phyloP scores from a whole-genome alignment of 2,797 vertebrate species.

The Naso thynnoides region DNA sequence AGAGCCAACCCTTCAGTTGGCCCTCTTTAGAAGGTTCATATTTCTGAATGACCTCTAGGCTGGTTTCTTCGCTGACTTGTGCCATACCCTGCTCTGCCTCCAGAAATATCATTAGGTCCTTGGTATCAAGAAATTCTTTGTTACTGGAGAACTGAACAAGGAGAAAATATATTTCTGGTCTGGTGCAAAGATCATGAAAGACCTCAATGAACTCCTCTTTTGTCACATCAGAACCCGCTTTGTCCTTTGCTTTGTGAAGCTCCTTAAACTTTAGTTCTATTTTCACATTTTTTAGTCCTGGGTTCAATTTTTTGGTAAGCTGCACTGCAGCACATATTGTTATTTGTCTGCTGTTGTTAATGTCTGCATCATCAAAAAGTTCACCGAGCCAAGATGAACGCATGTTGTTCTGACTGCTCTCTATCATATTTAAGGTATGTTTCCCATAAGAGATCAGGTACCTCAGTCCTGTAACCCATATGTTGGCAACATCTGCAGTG shows the following conservation, averaged over 20 bases:
- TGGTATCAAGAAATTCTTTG: constrained; percentile 97
- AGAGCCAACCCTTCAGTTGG: constrained; percentile 93
- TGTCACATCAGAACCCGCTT: constrained; percentile 87
- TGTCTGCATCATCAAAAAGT: constrained; percentile 90
- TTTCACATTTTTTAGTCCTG: constrained; percentile 95
- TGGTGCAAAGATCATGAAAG: constrained; percentile 98
- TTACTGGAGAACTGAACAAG: constrained; percentile 99
- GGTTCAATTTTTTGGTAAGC: constrained; percentile 92
- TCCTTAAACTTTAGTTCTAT: constrained; percentile 98
- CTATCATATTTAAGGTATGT: constrained; percentile 96
- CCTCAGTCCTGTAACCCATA: constrained; percentile 97
- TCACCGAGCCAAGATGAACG: constrained; percentile 96
- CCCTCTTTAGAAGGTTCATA: constrained; percentile 96
- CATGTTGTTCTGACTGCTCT: constrained; percentile 96
- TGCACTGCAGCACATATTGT: constrained; percentile 91
- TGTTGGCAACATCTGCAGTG: constrained; percentile 96
- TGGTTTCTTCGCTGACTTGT: constrained; percentile 95
- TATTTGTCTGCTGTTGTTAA: constrained; percentile 87
- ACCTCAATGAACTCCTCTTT: constrained; percentile 97
- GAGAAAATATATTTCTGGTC: constrained; percentile 98
- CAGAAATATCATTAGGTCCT: constrained; percentile 99
- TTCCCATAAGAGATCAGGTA: constrained; percentile 98
- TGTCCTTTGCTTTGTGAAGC: constrained; percentile 95
- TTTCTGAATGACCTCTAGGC: constrained; percentile 94
- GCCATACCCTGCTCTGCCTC: constrained; percentile 99